These are phyloP conservation scores for Coremacera marginata DNA, from an alignment of 2,888 invertebrate species.

Conservation along the genomic window DNA sequence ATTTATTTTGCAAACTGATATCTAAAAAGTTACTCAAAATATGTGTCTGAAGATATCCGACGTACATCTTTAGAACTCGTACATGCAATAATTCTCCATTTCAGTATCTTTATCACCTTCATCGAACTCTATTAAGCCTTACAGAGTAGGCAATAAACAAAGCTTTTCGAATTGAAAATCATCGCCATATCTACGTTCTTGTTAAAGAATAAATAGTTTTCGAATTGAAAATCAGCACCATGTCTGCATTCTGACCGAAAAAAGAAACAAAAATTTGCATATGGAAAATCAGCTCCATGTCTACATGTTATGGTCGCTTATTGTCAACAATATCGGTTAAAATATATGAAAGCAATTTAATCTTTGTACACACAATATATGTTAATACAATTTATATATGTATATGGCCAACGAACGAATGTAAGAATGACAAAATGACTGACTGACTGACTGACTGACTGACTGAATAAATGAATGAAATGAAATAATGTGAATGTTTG, in stretches of 20 bases:
- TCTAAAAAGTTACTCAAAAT: no score
- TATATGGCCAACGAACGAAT: neutral
- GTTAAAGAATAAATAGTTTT: no score
- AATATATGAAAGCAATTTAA: conserved; percentile 23
- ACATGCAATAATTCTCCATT: no score
- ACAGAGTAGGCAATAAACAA: neutral
- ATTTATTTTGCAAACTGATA: no score
- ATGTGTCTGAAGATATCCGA: no score
- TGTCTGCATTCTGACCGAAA: neutral
- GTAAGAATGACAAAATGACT: conserved; percentile 6
- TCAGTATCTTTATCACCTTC: no score
- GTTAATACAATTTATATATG: conserved; percentile 5
- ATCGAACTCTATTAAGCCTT: neutral
- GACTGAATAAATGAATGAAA: conserved; percentile 11
- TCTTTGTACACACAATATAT: neutral
- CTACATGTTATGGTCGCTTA: neutral
- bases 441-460: neutral
- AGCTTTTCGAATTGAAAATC: no score
- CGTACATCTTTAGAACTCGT: no score
- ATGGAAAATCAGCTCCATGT: neutral
- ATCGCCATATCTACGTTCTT: no score
- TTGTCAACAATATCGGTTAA: conserved; percentile 21
- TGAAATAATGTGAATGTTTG: conserved; percentile 16
- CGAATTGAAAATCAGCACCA: no score
- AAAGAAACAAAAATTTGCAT: neutral